Percentiles rank a stretch among this genome's conserved stretches.
phyloP scores from a whole-genome alignment of 2,797 vertebrate species.

The Poecilia picta region DNA sequence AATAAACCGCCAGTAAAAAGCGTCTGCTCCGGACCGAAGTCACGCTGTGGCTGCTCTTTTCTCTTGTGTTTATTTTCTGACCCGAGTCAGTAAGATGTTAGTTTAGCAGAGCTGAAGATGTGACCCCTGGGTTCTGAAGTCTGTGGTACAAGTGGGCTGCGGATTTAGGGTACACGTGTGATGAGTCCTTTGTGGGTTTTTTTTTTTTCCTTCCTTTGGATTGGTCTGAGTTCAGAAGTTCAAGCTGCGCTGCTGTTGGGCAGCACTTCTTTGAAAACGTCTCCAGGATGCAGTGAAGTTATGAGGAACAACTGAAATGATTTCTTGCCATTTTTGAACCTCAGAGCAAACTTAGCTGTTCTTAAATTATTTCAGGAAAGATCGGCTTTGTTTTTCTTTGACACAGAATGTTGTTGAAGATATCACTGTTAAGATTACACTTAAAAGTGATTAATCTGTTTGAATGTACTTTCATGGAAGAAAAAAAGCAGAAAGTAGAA shows the following conservation, averaged over 20 bases:
- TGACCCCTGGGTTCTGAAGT: conserved; percentile 50
- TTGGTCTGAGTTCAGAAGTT: conserved; percentile 55
- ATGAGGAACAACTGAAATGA: conserved; percentile 1
- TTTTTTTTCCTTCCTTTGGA: conserved; percentile 34
- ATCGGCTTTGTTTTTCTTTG: background rate
- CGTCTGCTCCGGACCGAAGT: conserved; percentile 21
- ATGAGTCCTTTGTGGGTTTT: conserved; percentile 40
- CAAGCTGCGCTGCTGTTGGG: conserved; percentile 17
- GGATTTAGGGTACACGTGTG: conserved; percentile 53
- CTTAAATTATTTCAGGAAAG: background rate
- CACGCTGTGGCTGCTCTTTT: conserved; percentile 37
- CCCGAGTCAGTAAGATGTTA: conserved; percentile 60
- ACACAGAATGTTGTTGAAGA: background rate
- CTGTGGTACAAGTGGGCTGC: conserved; percentile 51
- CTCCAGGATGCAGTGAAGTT: background rate
- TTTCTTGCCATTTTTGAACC: conserved; percentile 14
- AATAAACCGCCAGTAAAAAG: conserved; percentile 60
- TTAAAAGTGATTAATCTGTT: conserved; percentile 44
- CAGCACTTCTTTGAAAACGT: conserved; percentile 26
- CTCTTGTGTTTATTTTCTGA: conserved; percentile 64
- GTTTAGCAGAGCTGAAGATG: conserved; percentile 55
- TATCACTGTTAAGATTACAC: background rate
- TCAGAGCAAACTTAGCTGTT: background rate
- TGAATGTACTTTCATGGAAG: conserved; percentile 41
- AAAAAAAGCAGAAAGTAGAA: background rate